Base-by-base conservation (phyloP, 2,888 invertebrate species). In the Leucophenga montana region DNA sequence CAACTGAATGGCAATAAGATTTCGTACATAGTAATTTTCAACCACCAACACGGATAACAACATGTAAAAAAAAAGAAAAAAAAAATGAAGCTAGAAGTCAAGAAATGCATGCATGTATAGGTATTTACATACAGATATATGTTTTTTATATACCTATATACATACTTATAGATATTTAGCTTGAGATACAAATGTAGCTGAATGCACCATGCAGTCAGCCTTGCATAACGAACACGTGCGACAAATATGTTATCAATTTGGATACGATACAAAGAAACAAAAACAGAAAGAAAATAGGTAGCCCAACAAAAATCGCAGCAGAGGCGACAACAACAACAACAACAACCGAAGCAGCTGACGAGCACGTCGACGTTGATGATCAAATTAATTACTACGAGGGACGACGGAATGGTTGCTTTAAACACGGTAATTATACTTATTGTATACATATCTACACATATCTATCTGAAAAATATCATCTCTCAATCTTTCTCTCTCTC, bases 191-290 rank as follows among this genome's bases (percentile, higher is more conserved):
- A 62, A 64, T 62, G 56, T 39, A 50, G 22, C 56, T 44, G 16
- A 14, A 22, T 18, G 20, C 11, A 14, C 20, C 54, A 20, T 44
- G 56, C 27, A 64, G 67, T 71, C 83, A 84, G 75, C 80, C 83
- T 84, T 83, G 83, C 81, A 84, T 81, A 81, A 81, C 81, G 78
- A 79, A 84, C 85, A 81, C 82, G 85, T 84, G 84, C 83, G 85
- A 71, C 75, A 77, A 85, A 78, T 79, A 79, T 82, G 82, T 71
- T 75, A 75, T 83, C 81, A 76, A 78, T 75, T 83, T 78, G 50
- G 27, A 56, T 22, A 66, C 53, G 64, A 50, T 68, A 71, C 70
- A 27, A 20, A 69, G 73, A 70, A 79, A 39, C 70, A 78, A 73
- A 75, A 84, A 78, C 75, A 65, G 70, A 64, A 22, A 53, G 18